phyloP scores from a whole-genome alignment of 2,888 invertebrate species.

The Gortyna flavago region DNA sequence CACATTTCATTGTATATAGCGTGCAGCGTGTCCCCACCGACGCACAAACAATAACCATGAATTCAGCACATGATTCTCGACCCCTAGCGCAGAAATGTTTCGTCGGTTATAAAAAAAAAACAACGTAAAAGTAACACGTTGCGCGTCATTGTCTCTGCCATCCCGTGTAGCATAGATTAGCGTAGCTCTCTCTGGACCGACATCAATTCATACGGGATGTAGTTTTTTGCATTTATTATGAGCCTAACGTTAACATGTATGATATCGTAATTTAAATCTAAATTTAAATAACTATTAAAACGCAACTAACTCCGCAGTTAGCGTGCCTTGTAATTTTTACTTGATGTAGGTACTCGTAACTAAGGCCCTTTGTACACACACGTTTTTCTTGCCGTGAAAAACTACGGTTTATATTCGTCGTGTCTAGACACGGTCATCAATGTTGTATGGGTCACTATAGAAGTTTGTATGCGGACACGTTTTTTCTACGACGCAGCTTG shows the following conservation, averaged over 20 bases:
- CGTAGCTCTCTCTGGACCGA: constrained; percentile 21
- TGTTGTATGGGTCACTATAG: too few relatives aligned
- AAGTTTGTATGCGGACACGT: too few relatives aligned
- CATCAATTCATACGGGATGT: constrained; percentile 38
- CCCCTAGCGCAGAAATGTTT: too few relatives aligned
- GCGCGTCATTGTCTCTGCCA: too few relatives aligned
- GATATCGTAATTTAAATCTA: constrained; percentile 63
- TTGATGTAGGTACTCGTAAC: constrained; percentile 1
- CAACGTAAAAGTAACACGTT: too few relatives aligned
- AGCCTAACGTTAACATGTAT: constrained; percentile 46
- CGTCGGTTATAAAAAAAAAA: too few relatives aligned
- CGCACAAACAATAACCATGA: too few relatives aligned
- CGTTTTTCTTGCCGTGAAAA: not conserved
- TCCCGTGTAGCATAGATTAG: not conserved
- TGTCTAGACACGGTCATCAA: not conserved
- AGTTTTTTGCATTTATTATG: constrained; percentile 59
- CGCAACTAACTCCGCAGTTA: constrained; percentile 19
- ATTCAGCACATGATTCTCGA: too few relatives aligned
- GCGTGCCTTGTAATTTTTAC: constrained; percentile 30
- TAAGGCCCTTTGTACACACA: not conserved
- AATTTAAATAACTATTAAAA: constrained; percentile 56
- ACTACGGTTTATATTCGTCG: not conserved
- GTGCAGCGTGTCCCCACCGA: too few relatives aligned
- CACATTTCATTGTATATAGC: too few relatives aligned
- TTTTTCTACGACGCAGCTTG: too few relatives aligned